phyloP scores from a whole-genome alignment of 2,797 vertebrate species.

The Dryobates pubescens region DNA sequence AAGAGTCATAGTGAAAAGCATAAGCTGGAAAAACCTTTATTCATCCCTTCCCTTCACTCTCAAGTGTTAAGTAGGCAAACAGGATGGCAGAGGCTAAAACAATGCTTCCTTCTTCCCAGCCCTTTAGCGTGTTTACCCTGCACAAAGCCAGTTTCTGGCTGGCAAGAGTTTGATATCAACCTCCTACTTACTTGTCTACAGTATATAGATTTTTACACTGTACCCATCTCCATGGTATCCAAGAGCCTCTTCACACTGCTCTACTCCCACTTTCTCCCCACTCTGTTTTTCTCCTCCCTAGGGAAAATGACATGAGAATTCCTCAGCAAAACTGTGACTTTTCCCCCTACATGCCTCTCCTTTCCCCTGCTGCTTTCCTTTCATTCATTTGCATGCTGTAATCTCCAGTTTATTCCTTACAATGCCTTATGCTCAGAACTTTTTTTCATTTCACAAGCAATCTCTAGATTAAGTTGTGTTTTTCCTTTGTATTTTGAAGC shows the following conservation, averaged over 20 bases:
- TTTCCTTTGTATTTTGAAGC: background rate
- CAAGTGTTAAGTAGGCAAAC: slow-evolving; percentile 4
- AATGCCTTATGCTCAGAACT: background rate
- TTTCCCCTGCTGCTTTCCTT: background rate
- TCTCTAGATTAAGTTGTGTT: background rate
- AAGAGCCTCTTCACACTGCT: slow-evolving; percentile 57
- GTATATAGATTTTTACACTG: slow-evolving; percentile 69
- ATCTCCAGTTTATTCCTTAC: background rate
- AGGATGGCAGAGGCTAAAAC: slow-evolving; percentile 4
- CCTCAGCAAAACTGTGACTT: slow-evolving; percentile 47
- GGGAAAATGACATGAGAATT: slow-evolving; percentile 51
- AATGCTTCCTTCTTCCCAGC: slow-evolving; percentile 28
- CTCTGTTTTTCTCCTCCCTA: slow-evolving; percentile 38
- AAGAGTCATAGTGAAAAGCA: background rate
- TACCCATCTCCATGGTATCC: slow-evolving; percentile 70
- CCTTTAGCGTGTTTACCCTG: slow-evolving; percentile 34
- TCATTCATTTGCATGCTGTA: slow-evolving; percentile 10
- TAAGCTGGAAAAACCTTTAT: background rate
- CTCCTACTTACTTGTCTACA: slow-evolving; percentile 69
- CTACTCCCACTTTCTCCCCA: slow-evolving; percentile 66
- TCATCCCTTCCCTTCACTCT: background rate
- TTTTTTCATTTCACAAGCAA: slow-evolving; percentile 5
- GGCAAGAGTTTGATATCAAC: slow-evolving; percentile 61
- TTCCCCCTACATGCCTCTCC: background rate
- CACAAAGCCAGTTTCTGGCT: slow-evolving; percentile 46